A percentile compares a stretch with the other conserved stretches of the same genome.
These are phyloP conservation scores for Drosophila emarginata DNA, from an alignment of 2,888 invertebrate genomes.

Conservation along the genomic window DNA sequence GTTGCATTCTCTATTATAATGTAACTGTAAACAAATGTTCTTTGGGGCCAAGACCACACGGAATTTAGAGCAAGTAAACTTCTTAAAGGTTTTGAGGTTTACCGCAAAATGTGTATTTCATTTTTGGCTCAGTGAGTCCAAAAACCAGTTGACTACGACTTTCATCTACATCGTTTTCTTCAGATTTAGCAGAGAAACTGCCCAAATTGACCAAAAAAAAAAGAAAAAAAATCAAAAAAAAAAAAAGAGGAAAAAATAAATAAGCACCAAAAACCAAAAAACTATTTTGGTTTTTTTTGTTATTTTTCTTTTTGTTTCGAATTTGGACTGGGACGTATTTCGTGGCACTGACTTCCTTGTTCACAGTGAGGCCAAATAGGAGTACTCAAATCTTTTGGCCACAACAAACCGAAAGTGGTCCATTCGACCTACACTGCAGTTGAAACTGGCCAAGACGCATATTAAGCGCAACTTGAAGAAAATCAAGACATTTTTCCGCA, in stretches of 20 bases:
- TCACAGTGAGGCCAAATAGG: conserved; percentile 28
- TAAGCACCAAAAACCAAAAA: background rate
- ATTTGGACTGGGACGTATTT: conserved; percentile 40
- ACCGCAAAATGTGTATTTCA: conserved; percentile 62
- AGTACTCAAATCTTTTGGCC: background rate
- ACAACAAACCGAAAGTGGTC: conserved; percentile 40
- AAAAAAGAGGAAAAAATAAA: too few species aligned
- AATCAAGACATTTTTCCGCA: conserved; percentile 64
- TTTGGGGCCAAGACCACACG: background rate
- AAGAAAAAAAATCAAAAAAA: background rate
- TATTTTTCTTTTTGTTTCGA: conserved; percentile 19
- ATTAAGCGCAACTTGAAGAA: conserved; percentile 8
- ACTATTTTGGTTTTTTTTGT: conserved; percentile 52
- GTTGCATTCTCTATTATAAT: background rate
- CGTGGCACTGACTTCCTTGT: conserved; percentile 55
- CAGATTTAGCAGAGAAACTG: conserved; percentile 13
- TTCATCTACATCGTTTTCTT: conserved; percentile 62
- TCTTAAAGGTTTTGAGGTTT: conserved; percentile 43
- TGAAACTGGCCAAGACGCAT: conserved; percentile 7
- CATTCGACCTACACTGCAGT: conserved; percentile 36
- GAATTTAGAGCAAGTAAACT: conserved; percentile 33
- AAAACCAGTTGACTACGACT: conserved; percentile 68
- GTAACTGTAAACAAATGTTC: background rate
- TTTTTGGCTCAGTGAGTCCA: conserved; percentile 69
- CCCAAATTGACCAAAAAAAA: conserved; percentile 58